Base-by-base conservation (phyloP, 2,888 invertebrate genomes). In the Frankliniella fusca region DNA sequence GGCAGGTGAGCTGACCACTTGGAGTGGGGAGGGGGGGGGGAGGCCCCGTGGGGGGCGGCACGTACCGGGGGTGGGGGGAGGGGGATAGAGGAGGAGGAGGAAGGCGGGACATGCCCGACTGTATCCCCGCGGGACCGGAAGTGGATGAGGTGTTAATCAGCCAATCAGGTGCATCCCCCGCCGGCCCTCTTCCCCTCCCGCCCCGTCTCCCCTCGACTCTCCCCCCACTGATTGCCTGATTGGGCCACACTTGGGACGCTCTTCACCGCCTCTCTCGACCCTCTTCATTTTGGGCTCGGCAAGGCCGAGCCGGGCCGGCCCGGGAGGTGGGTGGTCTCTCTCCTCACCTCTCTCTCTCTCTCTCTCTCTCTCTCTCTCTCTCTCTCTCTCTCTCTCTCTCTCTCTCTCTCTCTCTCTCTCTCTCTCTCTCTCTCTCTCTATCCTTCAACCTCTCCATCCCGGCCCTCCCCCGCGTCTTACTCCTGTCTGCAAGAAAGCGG, bases 131-230 rank as follows among this genome's bases (percentile, higher is more conserved):
- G 70, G 70, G 70, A 76, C 70, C 12, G 70, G 23, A 27, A 76
- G 70, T 76, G 70, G 70, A 76, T 76, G 70, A 76, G 70, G 70
- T 76, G 70, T 76, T 76, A 76, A 76, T 76, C 70, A 76, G 70
- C 70, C 70, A 76, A 76, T 76, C 70, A 76, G 70, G 70, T 76
- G 70, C 70, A 8, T 76, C 70, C 70, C 70, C 70, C 11, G 23
- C 9, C 9, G 0, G 5, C 61, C 61, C 61, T 9, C 54, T 15
- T 1, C 61, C 61, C 61, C 61, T 18, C 15, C 27, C 70, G 70
- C 70, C 70, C 12, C 27, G 27, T 27, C 27, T 61, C 61, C 38
- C 38, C 38, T 38, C 38, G 38, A 2, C 38, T 5, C 38, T 38
- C 54, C 54, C 20, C 54, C 20, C 54, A 27, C 70, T 76, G 70